Evolutionary conservation across 2,888 invertebrate species (phyloP).

Genomic region (Euphydryas editha): DNA sequence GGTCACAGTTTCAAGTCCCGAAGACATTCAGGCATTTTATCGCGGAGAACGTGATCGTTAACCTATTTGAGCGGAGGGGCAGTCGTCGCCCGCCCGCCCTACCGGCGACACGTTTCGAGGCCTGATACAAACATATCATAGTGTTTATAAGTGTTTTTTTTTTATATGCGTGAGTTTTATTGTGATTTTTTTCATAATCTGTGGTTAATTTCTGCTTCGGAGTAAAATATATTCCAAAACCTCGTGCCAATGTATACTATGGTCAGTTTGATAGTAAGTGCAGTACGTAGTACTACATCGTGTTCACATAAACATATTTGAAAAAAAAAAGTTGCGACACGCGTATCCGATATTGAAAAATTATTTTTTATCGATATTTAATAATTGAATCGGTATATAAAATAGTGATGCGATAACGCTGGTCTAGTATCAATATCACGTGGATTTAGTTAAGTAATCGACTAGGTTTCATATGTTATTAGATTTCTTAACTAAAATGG

Average conservation of each 20-base stretch:
- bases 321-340: background rate
- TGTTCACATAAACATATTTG: background rate
- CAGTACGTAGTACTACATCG: conserved; percentile 12
- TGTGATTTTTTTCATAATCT: conserved; percentile 7
- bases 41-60: conserved; percentile 67
- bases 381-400: background rate
- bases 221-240: background rate
- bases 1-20: conserved; percentile 7
- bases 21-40: conserved; percentile 36
- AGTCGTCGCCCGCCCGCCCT: conserved; percentile 69
- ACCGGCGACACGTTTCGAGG: conserved; percentile 53
- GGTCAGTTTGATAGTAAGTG: conserved; percentile 8
- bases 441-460: background rate
- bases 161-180: conserved; percentile 37
- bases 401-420: background rate
- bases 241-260: background rate
- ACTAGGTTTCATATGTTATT: no score
- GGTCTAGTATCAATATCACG: background rate
- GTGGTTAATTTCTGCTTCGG: conserved; percentile 7
- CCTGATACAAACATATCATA: conserved; percentile 75
- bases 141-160: conserved; percentile 48
- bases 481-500: background rate
- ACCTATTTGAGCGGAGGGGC: conserved; percentile 54
- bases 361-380: background rate
- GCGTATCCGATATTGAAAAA: background rate